Percentiles rank a stretch among this genome's conserved stretches.
Evolutionary conservation across 2,797 vertebrate species (phyloP).

Genomic region (Anguilla obscura): DNA sequence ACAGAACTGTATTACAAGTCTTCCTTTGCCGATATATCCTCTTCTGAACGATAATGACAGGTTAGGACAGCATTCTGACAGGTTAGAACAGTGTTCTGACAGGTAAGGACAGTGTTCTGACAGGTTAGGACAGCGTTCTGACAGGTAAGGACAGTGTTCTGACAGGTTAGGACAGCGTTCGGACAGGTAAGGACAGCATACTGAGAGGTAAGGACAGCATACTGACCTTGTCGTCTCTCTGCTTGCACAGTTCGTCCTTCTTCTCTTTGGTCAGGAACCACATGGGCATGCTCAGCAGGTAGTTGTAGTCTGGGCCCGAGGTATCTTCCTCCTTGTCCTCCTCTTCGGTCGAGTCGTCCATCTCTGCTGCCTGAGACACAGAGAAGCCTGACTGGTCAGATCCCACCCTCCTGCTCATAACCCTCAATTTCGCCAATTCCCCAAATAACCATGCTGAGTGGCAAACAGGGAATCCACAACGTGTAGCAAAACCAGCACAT

Average conservation of each 20-base stretch:
- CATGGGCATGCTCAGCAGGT: constrained; percentile 95
- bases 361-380: constrained; percentile 28
- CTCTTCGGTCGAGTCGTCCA: constrained; percentile 45
- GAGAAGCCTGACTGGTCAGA: neutral
- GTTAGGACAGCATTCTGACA: too few species aligned
- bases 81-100: too few species aligned
- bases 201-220: too few species aligned
- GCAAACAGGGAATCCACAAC: neutral
- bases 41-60: too few species aligned
- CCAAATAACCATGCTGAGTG: neutral
- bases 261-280: constrained; percentile 97
- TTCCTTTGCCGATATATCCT: too few species aligned
- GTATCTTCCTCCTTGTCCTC: constrained; percentile 62
- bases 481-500: neutral
- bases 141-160: too few species aligned
- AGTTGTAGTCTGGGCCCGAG: constrained; percentile 91
- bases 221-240: constrained; percentile 85
- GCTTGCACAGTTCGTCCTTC: constrained; percentile 94
- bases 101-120: too few species aligned
- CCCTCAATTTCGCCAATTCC: neutral
- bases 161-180: too few species aligned
- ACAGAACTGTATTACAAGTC: neutral
- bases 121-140: too few species aligned
- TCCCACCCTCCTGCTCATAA: neutral
- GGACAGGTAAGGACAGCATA: too few species aligned